A percentile compares a stretch with the other conserved stretches of the same genome.
Evolutionary conservation across 2,888 invertebrate species (phyloP).

Genomic region (Eupsilia transversa): DNA sequence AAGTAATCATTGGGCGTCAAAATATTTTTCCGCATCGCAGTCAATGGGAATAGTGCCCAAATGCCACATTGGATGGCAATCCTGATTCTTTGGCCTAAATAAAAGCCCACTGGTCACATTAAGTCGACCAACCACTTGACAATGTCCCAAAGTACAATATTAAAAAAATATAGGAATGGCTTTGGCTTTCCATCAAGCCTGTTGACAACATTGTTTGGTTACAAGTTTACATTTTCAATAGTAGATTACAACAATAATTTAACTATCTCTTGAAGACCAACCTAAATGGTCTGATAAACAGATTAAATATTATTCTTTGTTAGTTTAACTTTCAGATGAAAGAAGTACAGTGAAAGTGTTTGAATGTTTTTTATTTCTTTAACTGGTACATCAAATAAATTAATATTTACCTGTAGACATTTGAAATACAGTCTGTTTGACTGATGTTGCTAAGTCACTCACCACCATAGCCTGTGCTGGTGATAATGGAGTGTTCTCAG

Average conservation of each 20-base stretch:
- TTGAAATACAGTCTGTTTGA: constrained; percentile 95
- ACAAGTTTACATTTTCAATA: neutral
- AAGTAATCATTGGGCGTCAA: neutral
- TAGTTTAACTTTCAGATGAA: neutral
- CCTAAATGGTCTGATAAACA: neutral
- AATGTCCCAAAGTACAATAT: neutral
- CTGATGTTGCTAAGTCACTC: constrained; percentile 93
- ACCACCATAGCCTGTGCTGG: constrained; percentile 93
- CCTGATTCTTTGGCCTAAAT: neutral
- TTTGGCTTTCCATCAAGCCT: neutral
- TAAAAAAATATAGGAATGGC: neutral
- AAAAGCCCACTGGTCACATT: neutral
- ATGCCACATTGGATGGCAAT: no score
- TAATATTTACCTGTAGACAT: constrained; percentile 93
- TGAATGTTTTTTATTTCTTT: neutral
- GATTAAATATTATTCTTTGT: neutral
- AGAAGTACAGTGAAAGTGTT: neutral
- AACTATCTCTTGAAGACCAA: neutral
- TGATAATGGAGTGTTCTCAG: constrained; percentile 92
- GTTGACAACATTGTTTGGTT: neutral
- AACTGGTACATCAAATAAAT: neutral
- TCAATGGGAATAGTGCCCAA: neutral
- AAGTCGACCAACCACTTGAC: neutral
- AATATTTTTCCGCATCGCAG: neutral
- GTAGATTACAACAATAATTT: neutral